These are phyloP conservation scores for Hippocampus zosterae DNA, from an alignment of 2,113 vertebrate genomes.

Conservation along the genomic window DNA sequence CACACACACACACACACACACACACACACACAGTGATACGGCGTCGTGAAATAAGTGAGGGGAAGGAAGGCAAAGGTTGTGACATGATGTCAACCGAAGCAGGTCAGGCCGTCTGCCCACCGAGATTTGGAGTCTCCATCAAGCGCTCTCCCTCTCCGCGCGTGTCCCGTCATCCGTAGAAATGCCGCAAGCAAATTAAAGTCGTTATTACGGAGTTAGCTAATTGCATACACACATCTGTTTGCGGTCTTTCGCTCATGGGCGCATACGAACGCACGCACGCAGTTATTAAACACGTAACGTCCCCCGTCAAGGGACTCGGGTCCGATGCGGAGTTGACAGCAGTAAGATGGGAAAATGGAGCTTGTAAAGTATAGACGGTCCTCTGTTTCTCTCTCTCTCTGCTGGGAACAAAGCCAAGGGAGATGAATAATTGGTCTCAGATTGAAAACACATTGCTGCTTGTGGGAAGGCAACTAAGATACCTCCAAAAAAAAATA, in stretches of 20 bases:
- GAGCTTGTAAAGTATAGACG: slow-evolving; percentile 53
- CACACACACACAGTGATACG: neutral
- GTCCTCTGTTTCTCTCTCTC: slow-evolving; percentile 40
- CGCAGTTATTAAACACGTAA: slow-evolving; percentile 42
- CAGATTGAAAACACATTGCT: slow-evolving; percentile 67
- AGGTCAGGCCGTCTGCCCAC: slow-evolving; percentile 48
- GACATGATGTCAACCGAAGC: slow-evolving; percentile 57
- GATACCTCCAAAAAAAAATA: slow-evolving; percentile 29
- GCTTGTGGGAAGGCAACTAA: slow-evolving; percentile 50
- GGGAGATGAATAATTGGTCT: slow-evolving; percentile 61
- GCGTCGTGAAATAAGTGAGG: slow-evolving; percentile 9
- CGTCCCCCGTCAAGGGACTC: slow-evolving; percentile 69
- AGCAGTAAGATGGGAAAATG: slow-evolving; percentile 53
- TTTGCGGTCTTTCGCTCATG: slow-evolving; percentile 21
- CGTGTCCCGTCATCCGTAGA: slow-evolving; percentile 64
- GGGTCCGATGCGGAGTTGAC: slow-evolving; percentile 61
- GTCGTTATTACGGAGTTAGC: slow-evolving; percentile 77
- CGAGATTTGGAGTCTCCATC: slow-evolving; percentile 47
- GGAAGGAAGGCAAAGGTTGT: slow-evolving; percentile 13
- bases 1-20: no score
- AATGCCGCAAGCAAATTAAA: slow-evolving; percentile 62
- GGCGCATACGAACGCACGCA: slow-evolving; percentile 7
- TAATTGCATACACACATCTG: slow-evolving; percentile 61
- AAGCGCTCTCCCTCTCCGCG: slow-evolving; percentile 29
- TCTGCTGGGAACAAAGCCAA: slow-evolving; percentile 61